Conservation (phyloP, 2,888 invertebrate species). For the Nephrotoma appendiculata region DNA sequence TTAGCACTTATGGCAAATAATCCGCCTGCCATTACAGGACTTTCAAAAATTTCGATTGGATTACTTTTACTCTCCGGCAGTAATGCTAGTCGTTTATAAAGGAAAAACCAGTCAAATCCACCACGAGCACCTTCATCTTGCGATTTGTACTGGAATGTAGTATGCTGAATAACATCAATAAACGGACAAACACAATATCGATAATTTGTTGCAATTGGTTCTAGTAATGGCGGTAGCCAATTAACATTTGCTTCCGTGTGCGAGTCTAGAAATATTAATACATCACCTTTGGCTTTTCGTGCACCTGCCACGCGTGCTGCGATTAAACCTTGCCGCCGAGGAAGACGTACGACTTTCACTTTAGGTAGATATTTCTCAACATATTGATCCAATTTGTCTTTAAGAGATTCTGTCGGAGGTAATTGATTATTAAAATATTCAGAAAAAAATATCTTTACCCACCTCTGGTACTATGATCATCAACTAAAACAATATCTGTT, state of each 20-base stretch:
- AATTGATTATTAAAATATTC: background rate
- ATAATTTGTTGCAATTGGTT: slow-evolving; percentile 75
- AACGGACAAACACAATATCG: slow-evolving; percentile 86
- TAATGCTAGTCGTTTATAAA: slow-evolving; percentile 83
- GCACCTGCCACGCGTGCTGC: slow-evolving; percentile 78
- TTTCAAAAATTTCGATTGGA: slow-evolving; percentile 35
- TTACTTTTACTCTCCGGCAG: slow-evolving; percentile 22
- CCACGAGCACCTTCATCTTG: slow-evolving; percentile 91
- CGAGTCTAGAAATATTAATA: slow-evolving; percentile 81
- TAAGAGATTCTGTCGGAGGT: slow-evolving; percentile 42
- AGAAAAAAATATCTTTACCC: background rate
- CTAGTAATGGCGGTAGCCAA: slow-evolving; percentile 83
- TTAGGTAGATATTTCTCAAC: slow-evolving; percentile 50
- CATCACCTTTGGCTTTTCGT: slow-evolving; percentile 54
- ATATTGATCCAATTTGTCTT: slow-evolving; percentile 60
- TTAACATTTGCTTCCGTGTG: slow-evolving; percentile 84
- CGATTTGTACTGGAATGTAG: slow-evolving; percentile 82
- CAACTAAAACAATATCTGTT: slow-evolving; percentile 78
- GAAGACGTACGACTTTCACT: slow-evolving; percentile 58
- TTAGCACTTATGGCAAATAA: slow-evolving; percentile 80
- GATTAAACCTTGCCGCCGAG: slow-evolving; percentile 67
- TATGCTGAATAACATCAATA: slow-evolving; percentile 80
- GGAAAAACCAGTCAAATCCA: slow-evolving; percentile 96
- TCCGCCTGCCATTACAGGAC: slow-evolving; percentile 96
- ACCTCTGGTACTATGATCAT: slow-evolving; percentile 59